Evolutionary conservation across 2,797 vertebrate genomes (phyloP), one percentile per base, ranked within the genome.

Genomic region (Gila robusta): DNA sequence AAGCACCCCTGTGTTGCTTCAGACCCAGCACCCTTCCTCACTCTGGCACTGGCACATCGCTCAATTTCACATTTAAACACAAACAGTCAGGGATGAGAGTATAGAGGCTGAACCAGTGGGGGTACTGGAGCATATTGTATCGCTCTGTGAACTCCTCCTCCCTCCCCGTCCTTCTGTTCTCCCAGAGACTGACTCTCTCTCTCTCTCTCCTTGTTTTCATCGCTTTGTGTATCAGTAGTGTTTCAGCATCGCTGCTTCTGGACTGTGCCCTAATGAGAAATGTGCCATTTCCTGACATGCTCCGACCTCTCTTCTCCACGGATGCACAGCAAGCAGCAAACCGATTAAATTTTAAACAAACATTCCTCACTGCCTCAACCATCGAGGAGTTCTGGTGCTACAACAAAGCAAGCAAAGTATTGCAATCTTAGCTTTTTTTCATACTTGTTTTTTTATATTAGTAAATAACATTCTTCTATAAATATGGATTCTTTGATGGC

Each of bases 241-340:
- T 49, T 84, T 77, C 84, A 52, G 84, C 84, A 86, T 86, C 69
- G 64, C 21, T 73, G 78, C 87, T 92, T 91, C 86, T 82, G 89
- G 88, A 88, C 88, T 85, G 78, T 66, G 87, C 89, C 62, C 88
- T 93, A 93, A 94, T 93, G 89, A 94, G 88, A 92, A 92, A 88
- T 49, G 79, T 89, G 89, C 87, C 86, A 92, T 93, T 94, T 92
- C 91, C 90, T 87, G 91, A 90, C 91, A 92, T n/a, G 86, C 86
- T 87, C 91, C 91, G 91, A 94, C 79, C 84, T 86, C 84, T 80
- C 67, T 80, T 73, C 54, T 64, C 71, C 54, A 49, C 39, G 56
- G 84, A 81, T 71, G 35, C 69, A 81, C 69, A 72, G 77, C 28
- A 6, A 73, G 69, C 77, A 71, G 69, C 81, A 82, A 71, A 35